Evolutionary conservation across 2,797 vertebrate genomes (phyloP).

Genomic region (Taenioides sp.): DNA sequence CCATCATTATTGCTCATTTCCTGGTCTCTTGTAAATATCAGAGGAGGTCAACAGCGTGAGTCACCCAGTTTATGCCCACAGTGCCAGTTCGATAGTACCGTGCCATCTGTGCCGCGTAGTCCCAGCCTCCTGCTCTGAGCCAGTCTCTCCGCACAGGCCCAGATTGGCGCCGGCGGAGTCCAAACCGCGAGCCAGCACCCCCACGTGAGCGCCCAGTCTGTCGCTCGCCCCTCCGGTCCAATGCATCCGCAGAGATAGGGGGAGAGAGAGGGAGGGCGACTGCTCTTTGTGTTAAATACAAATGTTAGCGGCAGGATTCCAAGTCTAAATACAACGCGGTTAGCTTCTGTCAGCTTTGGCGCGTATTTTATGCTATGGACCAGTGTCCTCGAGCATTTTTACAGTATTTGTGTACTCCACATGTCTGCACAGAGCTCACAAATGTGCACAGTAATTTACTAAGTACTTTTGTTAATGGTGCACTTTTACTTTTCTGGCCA

Average conservation of each 20-base stretch:
- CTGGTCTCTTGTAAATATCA: slow-evolving; percentile 40
- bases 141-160: slow-evolving; percentile 52
- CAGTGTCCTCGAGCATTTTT: background rate
- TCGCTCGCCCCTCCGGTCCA: slow-evolving; percentile 51
- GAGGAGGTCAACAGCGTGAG: slow-evolving; percentile 46
- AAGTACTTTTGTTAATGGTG: no score
- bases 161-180: slow-evolving; percentile 62
- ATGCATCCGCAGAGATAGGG: slow-evolving; percentile 25
- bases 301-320: slow-evolving; percentile 10
- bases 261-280: slow-evolving; percentile 26
- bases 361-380: background rate
- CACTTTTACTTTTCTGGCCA: no score
- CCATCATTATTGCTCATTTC: slow-evolving; percentile 33
- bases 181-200: slow-evolving; percentile 52
- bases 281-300: slow-evolving; percentile 12
- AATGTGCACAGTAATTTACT: no score
- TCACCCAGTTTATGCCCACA: slow-evolving; percentile 46
- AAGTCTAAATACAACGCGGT: slow-evolving; percentile 12
- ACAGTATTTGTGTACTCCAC: background rate
- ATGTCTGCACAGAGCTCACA: background rate
- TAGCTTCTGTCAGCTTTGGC: slow-evolving; percentile 19
- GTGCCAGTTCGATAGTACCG: slow-evolving; percentile 35
- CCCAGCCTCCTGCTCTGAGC: slow-evolving; percentile 47
- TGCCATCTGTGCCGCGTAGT: slow-evolving; percentile 55
- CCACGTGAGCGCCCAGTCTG: slow-evolving; percentile 69